Conservation (phyloP, 2,797 vertebrate species). For the Notolepis coatsorum region DNA sequence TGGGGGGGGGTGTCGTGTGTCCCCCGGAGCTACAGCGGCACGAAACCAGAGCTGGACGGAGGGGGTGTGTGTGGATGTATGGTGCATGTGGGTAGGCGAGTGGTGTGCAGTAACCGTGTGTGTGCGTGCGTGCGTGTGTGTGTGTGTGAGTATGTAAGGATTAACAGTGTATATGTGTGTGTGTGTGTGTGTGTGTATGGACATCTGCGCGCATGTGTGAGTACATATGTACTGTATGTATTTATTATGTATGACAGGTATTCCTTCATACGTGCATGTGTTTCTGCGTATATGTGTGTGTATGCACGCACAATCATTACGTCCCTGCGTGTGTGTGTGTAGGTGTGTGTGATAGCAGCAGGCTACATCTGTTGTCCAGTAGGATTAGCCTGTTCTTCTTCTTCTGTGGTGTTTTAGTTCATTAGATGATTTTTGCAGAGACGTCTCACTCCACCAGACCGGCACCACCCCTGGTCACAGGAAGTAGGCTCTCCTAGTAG, state of each 20-base stretch:
- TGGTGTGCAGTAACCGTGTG: neutral
- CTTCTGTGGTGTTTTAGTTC: no score
- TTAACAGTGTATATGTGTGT: neutral
- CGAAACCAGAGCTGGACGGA: conserved; percentile 67
- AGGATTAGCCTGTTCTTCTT: conserved; percentile 50
- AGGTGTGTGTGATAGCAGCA: conserved; percentile 59
- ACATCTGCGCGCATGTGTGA: no score
- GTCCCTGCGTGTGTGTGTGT: conserved; percentile 46
- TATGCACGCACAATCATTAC: conserved; percentile 47
- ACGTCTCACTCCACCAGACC: no score
- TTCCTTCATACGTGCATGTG: conserved; percentile 8
- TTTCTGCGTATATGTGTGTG: conserved; percentile 18
- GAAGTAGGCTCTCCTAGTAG: no score
- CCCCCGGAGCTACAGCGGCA: conserved; percentile 45
- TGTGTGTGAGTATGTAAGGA: neutral
- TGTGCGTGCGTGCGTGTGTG: conserved; percentile 11
- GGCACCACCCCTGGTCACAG: no score
- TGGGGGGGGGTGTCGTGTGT: no score
- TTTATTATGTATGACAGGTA: conserved; percentile 19
- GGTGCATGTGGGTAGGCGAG: neutral
- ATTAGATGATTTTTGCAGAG: no score
- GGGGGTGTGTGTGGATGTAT: conserved; percentile 35
- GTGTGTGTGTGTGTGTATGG: conserved; percentile 10
- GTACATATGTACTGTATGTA: conserved; percentile 11
- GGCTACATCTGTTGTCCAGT: conserved; percentile 61